Conservation (phyloP, 1,140 invertebrate species). For the Diploscapter pachys region DNA sequence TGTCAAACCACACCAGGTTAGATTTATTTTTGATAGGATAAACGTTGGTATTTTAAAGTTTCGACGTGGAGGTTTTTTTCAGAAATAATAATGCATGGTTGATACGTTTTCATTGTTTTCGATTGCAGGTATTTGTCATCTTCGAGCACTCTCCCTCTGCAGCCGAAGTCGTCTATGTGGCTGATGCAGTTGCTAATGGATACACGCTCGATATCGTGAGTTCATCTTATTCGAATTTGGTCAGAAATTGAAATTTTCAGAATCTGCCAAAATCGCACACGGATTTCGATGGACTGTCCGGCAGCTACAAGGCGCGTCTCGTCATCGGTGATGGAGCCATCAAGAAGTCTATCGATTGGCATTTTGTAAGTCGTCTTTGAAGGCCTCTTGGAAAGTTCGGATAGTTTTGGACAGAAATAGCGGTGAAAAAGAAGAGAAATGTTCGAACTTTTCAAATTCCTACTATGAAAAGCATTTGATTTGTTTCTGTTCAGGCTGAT, state of each 20-base stretch:
- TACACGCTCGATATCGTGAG: conserved; percentile 31
- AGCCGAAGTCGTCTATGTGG: conserved; percentile 28
- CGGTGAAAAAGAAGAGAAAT: not conserved
- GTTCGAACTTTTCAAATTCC: conserved; percentile 14
- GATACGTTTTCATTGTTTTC: too few relatives aligned
- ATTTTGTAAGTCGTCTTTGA: conserved; percentile 64
- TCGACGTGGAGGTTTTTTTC: not conserved
- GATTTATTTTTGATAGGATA: not conserved
- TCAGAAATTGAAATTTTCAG: conserved; percentile 62
- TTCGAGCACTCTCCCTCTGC: conserved; percentile 19
- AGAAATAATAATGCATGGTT: too few relatives aligned
- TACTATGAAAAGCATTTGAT: not conserved
- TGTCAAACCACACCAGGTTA: conserved; percentile 29
- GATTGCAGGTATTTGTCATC: conserved; percentile 20
- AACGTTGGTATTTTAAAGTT: not conserved
- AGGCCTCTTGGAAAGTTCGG: not conserved
- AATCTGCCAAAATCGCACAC: conserved; percentile 76
- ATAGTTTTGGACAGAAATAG: not conserved
- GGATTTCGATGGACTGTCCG: conserved; percentile 75
- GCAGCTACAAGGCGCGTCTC: conserved; percentile 76
- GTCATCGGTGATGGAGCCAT: conserved; percentile 85
- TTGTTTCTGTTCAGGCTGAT: conserved; percentile 31
- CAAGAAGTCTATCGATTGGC: conserved; percentile 83
- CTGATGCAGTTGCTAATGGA: conserved; percentile 9
- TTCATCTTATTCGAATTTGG: not conserved